Base-by-base conservation (phyloP, 1,140 invertebrate species). In the Pseudachorutes palmiensis region DNA sequence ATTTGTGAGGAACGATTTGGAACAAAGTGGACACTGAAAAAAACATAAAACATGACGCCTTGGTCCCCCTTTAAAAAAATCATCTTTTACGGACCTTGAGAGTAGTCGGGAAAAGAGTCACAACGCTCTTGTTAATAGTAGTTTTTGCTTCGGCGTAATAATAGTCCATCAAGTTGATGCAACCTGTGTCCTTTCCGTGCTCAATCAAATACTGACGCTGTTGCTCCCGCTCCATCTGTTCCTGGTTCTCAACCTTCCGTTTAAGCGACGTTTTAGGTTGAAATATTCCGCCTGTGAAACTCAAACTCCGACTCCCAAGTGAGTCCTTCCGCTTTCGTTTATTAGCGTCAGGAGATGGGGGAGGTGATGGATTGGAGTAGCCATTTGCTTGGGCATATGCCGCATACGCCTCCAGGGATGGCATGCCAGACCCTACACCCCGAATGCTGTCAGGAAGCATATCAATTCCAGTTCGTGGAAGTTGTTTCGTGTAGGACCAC, bases 401-500 rank as follows among this genome's bases (percentile, higher is more conserved):
- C 24, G 51, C 51, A 24, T 55, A 55, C 9, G 51, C 9, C 24
- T 55, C 51, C 24, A 63, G 29, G 1, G 59, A 30, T 5, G 58
- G 57, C 65, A 67, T 28, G 1, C 36, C 58, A 19, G 49, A 31
- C 28, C 49, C 29, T 30, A 26, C 48, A 1, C 64, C 59, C 9
- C 51, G 61, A 55, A 72, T 72, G 22, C 65, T 62, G 2, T 67
- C 68, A 5, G 71, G 71, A 9, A 72, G 61, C 60, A 67, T 63
- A 14, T 72, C 71, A n/a, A 72, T 72, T 1, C 70, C 70, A 0
- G 64, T 32, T 0, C 28, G 22, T 36, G 41, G 22, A 12, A n/a
- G 2, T 2, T 2, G 2, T 5, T 64, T 26, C 24, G 83, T 77
- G 70, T 87, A 85, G 29, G 83, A 83, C 88, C 89, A 92, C 75